phyloP scores from a whole-genome alignment of 2,113 vertebrate genomes.

The Tetrao urogallus region DNA sequence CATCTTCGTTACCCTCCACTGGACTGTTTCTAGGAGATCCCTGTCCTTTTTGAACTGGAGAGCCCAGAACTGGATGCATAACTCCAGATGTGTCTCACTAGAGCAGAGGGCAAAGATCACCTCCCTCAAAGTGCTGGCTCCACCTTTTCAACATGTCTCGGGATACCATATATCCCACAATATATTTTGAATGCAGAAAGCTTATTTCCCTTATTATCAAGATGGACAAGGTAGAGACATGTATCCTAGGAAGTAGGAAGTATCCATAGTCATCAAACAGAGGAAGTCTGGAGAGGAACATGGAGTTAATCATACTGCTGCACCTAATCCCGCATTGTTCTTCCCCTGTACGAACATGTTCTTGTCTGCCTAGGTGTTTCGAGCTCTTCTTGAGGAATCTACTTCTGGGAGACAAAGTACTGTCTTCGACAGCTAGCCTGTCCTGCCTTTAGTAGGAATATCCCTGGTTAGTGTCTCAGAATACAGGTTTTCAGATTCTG shows the following conservation, averaged over 20 bases:
- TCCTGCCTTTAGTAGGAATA: neutral
- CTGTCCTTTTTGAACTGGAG: too few species aligned
- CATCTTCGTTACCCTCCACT: too few species aligned
- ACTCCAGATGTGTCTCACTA: too few species aligned
- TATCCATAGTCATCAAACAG: neutral
- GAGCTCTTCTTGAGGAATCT: neutral
- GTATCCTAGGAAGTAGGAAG: neutral
- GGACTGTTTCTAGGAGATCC: too few species aligned
- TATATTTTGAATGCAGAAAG: neutral
- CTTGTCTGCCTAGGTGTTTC: neutral
- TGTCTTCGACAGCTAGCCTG: neutral
- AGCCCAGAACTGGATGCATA: too few species aligned
- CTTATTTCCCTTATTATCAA: neutral
- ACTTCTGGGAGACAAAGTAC: neutral
- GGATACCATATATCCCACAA: neutral
- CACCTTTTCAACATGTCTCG: too few species aligned
- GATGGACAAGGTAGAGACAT: neutral
- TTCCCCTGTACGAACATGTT: neutral
- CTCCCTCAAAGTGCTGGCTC: too few species aligned
- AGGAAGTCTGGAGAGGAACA: neutral
- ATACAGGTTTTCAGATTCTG: neutral
- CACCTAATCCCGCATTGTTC: neutral
- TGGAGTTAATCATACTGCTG: neutral
- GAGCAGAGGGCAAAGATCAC: too few species aligned
- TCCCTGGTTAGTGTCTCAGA: neutral